Percentiles rank a stretch among this genome's conserved stretches.
Conservation (phyloP, 2,797 vertebrate genomes). For the Pseudotriccus pelzelni region DNA sequence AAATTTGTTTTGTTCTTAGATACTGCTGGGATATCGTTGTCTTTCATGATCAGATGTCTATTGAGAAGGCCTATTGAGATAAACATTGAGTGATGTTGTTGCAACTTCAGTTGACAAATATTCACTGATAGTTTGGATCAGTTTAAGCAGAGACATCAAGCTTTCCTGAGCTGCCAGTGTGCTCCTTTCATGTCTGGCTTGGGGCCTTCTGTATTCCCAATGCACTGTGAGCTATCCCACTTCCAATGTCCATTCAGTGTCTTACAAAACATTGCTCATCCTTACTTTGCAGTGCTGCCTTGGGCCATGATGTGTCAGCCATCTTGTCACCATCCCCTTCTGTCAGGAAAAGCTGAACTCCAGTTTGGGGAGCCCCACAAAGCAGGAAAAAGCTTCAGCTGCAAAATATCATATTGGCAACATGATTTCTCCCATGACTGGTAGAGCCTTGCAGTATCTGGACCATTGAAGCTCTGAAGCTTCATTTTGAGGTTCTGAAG, state of each 20-base stretch:
- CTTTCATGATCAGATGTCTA: neutral
- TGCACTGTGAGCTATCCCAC: neutral
- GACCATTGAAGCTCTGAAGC: neutral
- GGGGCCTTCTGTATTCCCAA: neutral
- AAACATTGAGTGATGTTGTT: neutral
- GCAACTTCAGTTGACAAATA: neutral
- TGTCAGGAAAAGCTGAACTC: neutral
- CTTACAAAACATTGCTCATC: neutral
- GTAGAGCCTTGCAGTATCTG: neutral
- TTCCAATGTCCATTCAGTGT: neutral
- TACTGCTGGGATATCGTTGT: neutral
- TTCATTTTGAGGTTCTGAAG: neutral
- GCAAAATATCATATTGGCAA: neutral
- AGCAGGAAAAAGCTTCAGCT: neutral
- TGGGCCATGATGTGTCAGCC: neutral
- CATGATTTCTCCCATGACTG: neutral
- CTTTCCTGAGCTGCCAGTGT: neutral
- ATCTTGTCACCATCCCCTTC: neutral
- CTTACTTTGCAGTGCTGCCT: neutral
- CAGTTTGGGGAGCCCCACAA: neutral
- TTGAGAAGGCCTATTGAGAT: neutral
- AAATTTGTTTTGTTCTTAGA: neutral
- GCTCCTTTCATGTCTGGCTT: neutral
- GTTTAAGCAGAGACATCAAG: neutral
- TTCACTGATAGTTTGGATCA: neutral